phyloP scores from a whole-genome alignment of 2,113 vertebrate genomes.

The Oreochromis tanganicae region DNA sequence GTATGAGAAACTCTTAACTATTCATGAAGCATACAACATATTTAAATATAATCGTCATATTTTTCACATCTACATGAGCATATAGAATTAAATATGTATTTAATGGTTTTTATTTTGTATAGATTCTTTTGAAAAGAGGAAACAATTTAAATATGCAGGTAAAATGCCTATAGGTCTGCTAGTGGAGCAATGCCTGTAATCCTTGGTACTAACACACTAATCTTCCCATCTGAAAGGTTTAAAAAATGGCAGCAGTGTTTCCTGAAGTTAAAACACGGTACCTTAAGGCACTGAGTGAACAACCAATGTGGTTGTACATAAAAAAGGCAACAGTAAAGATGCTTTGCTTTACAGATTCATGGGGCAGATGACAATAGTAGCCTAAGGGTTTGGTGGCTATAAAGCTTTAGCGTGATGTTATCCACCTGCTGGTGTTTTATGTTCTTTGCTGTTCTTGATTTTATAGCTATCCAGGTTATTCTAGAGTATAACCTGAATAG shows the following conservation, averaged over 20 bases:
- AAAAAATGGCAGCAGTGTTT: slow-evolving; percentile 57
- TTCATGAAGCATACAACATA: background rate
- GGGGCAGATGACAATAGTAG: slow-evolving; percentile 28
- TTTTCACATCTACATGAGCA: background rate
- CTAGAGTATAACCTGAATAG: background rate
- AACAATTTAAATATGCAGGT: background rate
- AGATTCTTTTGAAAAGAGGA: background rate
- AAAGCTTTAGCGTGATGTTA: slow-evolving; percentile 24
- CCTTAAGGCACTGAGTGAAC: slow-evolving; percentile 53
- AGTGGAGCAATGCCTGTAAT: slow-evolving; percentile 61
- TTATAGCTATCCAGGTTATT: background rate
- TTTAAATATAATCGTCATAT: background rate
- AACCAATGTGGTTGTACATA: slow-evolving; percentile 41
- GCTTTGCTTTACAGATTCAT: slow-evolving; percentile 51
- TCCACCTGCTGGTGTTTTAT: background rate
- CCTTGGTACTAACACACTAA: slow-evolving; percentile 63
- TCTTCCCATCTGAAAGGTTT: slow-evolving; percentile 66
- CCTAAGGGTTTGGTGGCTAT: slow-evolving; percentile 21
- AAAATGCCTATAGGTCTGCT: slow-evolving; percentile 37
- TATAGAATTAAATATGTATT: background rate
- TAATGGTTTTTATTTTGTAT: background rate
- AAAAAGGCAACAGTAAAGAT: slow-evolving; percentile 31
- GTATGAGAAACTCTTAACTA: background rate
- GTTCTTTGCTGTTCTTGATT: background rate
- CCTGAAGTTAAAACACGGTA: slow-evolving; percentile 61